These are phyloP conservation scores for Decapterus maruadsi DNA, from an alignment of 2,797 vertebrate genomes.

Conservation along the genomic window DNA sequence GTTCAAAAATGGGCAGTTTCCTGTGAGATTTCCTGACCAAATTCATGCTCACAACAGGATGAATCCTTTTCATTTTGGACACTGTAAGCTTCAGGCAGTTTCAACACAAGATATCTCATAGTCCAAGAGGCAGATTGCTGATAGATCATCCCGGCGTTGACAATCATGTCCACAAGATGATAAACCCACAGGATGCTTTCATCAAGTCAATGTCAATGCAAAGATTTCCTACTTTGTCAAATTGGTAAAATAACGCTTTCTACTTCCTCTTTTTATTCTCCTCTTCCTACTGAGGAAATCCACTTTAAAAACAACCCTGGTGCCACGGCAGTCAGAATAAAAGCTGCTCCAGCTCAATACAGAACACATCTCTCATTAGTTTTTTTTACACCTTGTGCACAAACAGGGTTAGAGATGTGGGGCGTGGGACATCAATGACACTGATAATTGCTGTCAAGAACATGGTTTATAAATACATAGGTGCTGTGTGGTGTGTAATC, in stretches of 20 bases:
- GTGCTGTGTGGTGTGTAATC: slow-evolving; percentile 38
- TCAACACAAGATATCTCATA: no score
- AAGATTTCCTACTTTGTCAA: not conserved
- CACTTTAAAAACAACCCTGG: not conserved
- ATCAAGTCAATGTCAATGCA: no score
- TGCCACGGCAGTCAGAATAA: not conserved
- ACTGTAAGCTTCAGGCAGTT: not conserved
- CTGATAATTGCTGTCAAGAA: slow-evolving; percentile 54
- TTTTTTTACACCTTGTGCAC: slow-evolving; percentile 41
- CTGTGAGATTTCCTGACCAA: not conserved
- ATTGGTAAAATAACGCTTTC: not conserved
- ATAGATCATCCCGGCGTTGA: no score
- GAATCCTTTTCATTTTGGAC: not conserved
- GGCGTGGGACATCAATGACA: slow-evolving; percentile 39
- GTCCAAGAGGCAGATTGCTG: not conserved
- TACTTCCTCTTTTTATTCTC: not conserved
- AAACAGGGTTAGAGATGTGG: not conserved
- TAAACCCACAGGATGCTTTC: not conserved
- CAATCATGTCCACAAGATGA: not conserved
- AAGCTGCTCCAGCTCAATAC: not conserved
- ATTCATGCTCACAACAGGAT: not conserved
- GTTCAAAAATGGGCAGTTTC: not conserved
- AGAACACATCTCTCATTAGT: slow-evolving; percentile 19
- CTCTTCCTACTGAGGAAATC: not conserved
- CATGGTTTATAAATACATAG: slow-evolving; percentile 21